These are phyloP conservation scores for Agrypnus murinus DNA, from an alignment of 2,888 invertebrate species.

Conservation along the genomic window DNA sequence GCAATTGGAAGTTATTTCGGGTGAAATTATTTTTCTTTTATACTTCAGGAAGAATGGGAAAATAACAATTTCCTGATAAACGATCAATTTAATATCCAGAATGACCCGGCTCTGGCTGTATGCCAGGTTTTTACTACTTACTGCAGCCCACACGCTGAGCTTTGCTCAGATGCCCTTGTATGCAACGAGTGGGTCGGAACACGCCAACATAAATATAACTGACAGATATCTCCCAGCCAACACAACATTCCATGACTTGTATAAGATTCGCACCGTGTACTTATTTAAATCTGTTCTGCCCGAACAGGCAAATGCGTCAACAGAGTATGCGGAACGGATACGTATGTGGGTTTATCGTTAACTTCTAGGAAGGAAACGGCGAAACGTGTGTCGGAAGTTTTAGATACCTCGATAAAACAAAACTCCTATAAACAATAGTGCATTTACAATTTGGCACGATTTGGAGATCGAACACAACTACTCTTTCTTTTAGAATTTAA, in stretches of 20 bases:
- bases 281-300: conserved; percentile 35
- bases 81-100: conserved; percentile 46
- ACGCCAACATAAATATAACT: conserved; percentile 62
- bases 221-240: conserved; percentile 60
- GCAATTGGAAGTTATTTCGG: too few relatives aligned
- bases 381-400: conserved; percentile 54
- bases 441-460: conserved; percentile 15
- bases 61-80: conserved; percentile 47
- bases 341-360: conserved; percentile 51
- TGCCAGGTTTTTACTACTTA: conserved; percentile 50
- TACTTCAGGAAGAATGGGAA: conserved; percentile 20
- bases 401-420: conserved; percentile 51
- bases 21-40: too few relatives aligned
- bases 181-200: conserved; percentile 61
- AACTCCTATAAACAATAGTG: conserved; percentile 41
- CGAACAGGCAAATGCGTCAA: conserved; percentile 44
- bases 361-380: conserved; percentile 51
- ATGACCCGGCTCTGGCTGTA: conserved; percentile 46
- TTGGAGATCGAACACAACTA: not conserved
- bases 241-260: conserved; percentile 56
- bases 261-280: conserved; percentile 48
- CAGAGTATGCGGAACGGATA: conserved; percentile 49
- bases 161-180: conserved; percentile 59
- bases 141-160: conserved; percentile 58
- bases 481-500: not conserved